Evolutionary conservation across 2,113 vertebrate species (phyloP).

Genomic region (Tupaia tana): DNA sequence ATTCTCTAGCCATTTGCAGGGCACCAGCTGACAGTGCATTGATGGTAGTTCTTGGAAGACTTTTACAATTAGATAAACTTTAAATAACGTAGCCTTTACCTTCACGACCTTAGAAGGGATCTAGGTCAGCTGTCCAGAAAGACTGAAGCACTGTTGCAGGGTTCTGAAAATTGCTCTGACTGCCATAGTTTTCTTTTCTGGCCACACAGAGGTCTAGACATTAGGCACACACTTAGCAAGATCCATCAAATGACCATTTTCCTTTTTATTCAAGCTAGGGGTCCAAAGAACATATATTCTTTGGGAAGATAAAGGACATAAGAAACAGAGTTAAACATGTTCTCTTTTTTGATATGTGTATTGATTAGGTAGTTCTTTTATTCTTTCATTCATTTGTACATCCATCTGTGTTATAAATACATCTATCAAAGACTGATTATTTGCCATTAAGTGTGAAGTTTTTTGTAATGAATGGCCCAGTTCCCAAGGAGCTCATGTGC

Average conservation of each 20-base stretch:
- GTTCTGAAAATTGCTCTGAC: not conserved
- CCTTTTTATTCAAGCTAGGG: not conserved
- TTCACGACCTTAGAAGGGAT: not conserved
- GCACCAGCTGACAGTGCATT: too few species aligned
- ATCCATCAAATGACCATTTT: not conserved
- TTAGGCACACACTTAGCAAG: not conserved
- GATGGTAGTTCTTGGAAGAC: not conserved
- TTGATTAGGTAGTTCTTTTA: not conserved
- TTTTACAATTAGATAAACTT: not conserved
- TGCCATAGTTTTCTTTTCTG: not conserved
- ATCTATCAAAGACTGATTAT: not conserved
- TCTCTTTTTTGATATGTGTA: not conserved
- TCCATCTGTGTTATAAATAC: not conserved
- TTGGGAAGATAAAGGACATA: not conserved
- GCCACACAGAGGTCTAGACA: not conserved
- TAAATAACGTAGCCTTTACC: not conserved
- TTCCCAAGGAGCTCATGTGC: not conserved
- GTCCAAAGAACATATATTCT: not conserved
- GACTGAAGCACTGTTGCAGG: not conserved
- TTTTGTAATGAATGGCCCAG: not conserved
- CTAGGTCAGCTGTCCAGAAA: not conserved
- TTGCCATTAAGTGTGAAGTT: not conserved
- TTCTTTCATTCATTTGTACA: not conserved
- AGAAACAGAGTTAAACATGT: not conserved
- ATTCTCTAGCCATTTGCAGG: not conserved